Conservation (phyloP, 2,888 invertebrate genomes). For the Eupithecia tripunctaria region DNA sequence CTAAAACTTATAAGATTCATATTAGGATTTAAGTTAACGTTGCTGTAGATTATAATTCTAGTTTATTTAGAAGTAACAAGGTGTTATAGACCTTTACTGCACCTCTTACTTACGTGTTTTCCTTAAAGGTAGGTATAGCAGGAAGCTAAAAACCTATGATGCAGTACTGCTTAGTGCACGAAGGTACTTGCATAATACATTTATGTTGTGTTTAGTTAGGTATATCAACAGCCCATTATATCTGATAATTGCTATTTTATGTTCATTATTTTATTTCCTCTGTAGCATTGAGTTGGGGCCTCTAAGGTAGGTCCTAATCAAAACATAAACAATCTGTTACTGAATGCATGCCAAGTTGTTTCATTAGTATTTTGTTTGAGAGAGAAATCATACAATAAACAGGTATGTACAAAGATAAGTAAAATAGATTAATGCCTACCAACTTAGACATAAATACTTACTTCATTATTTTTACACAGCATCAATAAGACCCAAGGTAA, state of each 20-base stretch:
- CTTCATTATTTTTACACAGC: neutral
- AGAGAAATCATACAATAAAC: neutral
- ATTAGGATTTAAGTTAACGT: neutral
- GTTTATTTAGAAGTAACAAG: neutral
- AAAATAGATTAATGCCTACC: too few species aligned
- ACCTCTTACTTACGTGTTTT: neutral
- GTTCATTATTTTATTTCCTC: neutral
- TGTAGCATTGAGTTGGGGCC: neutral
- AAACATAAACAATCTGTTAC: neutral
- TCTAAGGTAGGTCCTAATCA: neutral
- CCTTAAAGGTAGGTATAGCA: neutral
- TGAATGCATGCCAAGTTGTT: neutral
- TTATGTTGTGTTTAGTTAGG: neutral
- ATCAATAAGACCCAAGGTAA: neutral
- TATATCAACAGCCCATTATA: neutral
- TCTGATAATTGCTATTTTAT: neutral
- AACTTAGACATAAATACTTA: neutral
- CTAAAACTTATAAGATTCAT: slow-evolving; percentile 1
- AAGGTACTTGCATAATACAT: neutral
- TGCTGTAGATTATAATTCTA: neutral
- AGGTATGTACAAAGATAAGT: neutral
- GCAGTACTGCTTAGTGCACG: neutral
- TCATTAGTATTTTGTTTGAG: neutral
- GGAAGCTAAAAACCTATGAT: slow-evolving; percentile 1
- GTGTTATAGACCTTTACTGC: neutral